phyloP scores from a whole-genome alignment of 2,888 invertebrate species.

The Tinea trinotella region DNA sequence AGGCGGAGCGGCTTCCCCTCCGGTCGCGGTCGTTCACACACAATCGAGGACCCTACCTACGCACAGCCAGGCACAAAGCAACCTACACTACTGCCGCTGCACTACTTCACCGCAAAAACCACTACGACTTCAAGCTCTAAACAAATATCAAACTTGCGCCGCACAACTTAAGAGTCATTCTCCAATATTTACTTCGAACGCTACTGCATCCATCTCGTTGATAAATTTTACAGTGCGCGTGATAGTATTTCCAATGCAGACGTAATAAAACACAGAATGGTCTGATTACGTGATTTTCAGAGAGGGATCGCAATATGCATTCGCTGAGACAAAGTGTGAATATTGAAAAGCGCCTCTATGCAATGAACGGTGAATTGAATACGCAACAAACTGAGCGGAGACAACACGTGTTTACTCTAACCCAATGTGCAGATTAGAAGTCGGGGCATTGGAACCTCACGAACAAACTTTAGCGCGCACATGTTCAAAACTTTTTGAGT shows the following conservation, averaged over 20 bases:
- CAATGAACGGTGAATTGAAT: slow-evolving; percentile 48
- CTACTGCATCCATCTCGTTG: slow-evolving; percentile 38
- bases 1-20: slow-evolving; percentile 52
- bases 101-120: slow-evolving; percentile 32
- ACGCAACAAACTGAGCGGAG: slow-evolving; percentile 36
- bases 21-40: slow-evolving; percentile 67
- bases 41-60: slow-evolving; percentile 58
- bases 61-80: slow-evolving; percentile 56
- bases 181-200: not conserved
- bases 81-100: slow-evolving; percentile 40
- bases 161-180: not conserved
- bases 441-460: slow-evolving; percentile 29
- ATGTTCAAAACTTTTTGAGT: slow-evolving; percentile 46
- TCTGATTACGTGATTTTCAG: slow-evolving; percentile 26
- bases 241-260: not conserved
- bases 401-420: slow-evolving; percentile 61
- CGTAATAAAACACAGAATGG: slow-evolving; percentile 47
- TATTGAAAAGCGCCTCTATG: slow-evolving; percentile 65
- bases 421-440: slow-evolving; percentile 49
- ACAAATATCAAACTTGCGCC: not conserved
- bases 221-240: slow-evolving; percentile 25
- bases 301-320: slow-evolving; percentile 52
- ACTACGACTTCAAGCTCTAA: slow-evolving; percentile 31
- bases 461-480: slow-evolving; percentile 35
- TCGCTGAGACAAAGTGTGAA: slow-evolving; percentile 48